Percentiles rank a stretch among this genome's conserved stretches.
These are phyloP conservation scores for Numenius arquata DNA, from an alignment of 2,113 vertebrate species.

Conservation along the genomic window DNA sequence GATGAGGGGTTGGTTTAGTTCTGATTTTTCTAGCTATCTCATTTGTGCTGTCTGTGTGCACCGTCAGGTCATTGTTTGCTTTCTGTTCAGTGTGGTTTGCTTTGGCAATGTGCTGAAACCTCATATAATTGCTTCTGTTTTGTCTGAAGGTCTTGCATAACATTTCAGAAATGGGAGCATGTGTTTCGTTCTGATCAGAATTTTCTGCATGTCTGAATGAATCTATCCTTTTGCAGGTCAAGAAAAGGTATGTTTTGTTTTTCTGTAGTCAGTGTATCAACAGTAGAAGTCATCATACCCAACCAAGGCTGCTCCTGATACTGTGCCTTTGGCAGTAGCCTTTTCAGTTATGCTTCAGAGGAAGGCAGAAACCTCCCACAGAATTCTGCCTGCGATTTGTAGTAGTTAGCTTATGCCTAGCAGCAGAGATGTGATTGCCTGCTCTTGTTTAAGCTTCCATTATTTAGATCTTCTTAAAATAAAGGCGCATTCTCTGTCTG, in stretches of 20 bases:
- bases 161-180: conserved; percentile 41
- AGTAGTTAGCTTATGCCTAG: conserved; percentile 16
- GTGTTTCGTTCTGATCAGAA: conserved; percentile 27
- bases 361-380: conserved; percentile 3
- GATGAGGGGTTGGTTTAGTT: conserved; percentile 81
- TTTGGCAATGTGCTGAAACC: conserved; percentile 53
- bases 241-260: conserved; percentile 38
- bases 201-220: conserved; percentile 61
- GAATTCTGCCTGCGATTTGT: background rate
- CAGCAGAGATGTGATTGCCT: background rate
- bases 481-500: background rate
- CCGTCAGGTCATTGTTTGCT: conserved; percentile 36
- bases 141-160: conserved; percentile 57
- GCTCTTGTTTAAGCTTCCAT: background rate
- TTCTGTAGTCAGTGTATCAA: background rate
- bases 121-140: conserved; percentile 55
- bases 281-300: background rate
- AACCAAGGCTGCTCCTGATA: background rate
- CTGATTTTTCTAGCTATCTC: conserved; percentile 35
- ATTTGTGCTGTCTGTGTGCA: background rate
- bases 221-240: conserved; percentile 48
- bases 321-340: conserved; percentile 6
- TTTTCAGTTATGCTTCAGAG: background rate
- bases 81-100: conserved; percentile 1
- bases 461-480: conserved; percentile 26